Evolutionary conservation across 2,797 vertebrate genomes (phyloP).

Genomic region (Psittacula derbiana): DNA sequence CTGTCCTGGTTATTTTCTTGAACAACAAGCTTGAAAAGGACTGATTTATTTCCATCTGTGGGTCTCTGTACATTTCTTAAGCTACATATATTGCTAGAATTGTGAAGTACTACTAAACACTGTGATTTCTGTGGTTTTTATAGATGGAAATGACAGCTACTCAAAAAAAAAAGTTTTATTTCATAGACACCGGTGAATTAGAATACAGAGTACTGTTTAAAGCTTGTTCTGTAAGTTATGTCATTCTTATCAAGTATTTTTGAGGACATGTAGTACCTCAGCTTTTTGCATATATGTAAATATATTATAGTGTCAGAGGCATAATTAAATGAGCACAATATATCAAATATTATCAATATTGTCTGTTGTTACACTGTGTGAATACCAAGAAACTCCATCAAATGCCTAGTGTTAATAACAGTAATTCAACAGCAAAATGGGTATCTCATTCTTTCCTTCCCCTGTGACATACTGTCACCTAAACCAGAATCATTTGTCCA

Average conservation of each 20-base stretch:
- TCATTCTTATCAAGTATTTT: not conserved
- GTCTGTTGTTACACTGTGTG: not conserved
- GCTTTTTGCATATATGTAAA: not conserved
- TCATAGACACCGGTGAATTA: not conserved
- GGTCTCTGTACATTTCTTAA: not conserved
- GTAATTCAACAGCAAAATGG: not conserved
- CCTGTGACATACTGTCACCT: not conserved
- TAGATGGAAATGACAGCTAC: not conserved
- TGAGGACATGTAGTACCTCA: not conserved
- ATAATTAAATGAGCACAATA: not conserved
- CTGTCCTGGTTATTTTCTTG: conserved; percentile 14
- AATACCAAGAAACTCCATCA: not conserved
- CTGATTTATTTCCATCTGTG: conserved; percentile 20
- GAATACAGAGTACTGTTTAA: not conserved
- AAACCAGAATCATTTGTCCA: not conserved
- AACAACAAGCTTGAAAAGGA: not conserved
- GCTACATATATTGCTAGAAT: not conserved
- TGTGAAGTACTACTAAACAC: not conserved
- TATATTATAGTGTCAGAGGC: not conserved
- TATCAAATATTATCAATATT: not conserved
- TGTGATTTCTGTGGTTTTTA: not conserved
- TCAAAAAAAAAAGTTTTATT: not conserved
- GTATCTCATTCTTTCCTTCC: not conserved
- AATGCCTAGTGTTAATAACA: not conserved
- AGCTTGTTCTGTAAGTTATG: not conserved